A percentile compares a stretch with the other conserved stretches of the same genome.
Conservation (phyloP, 2,113 vertebrate genomes). For the Ictalurus punctatus region DNA sequence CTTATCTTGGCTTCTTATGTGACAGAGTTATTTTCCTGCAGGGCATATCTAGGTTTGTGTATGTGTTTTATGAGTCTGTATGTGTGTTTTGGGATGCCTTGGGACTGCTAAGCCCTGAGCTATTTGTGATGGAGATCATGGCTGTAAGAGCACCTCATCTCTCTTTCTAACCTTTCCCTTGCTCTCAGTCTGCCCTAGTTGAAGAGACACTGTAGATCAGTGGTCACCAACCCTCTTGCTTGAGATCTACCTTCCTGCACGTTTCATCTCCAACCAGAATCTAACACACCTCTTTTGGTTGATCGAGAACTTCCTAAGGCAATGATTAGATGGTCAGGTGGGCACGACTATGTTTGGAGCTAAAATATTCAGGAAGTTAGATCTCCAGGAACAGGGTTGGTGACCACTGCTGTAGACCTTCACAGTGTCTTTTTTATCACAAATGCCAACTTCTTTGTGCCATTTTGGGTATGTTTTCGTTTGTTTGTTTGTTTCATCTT, state of each 20-base stretch:
- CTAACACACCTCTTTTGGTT: too few relatives aligned
- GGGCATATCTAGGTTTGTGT: conserved; percentile 35
- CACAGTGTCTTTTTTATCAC: neutral
- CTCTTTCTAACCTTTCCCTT: conserved; percentile 43
- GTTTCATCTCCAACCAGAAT: too few relatives aligned
- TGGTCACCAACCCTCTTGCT: too few relatives aligned
- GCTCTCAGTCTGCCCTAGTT: neutral
- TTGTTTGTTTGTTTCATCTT: neutral
- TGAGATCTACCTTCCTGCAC: too few relatives aligned
- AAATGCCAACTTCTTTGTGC: neutral
- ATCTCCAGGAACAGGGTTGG: too few relatives aligned
- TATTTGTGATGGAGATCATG: conserved; percentile 62
- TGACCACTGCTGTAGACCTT: neutral
- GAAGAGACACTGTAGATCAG: too few relatives aligned
- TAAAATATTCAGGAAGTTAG: neutral
- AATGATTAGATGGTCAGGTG: too few relatives aligned
- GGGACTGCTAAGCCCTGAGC: conserved; percentile 47
- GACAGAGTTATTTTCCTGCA: conserved; percentile 45
- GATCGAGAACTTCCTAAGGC: too few relatives aligned
- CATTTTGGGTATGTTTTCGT: too few relatives aligned
- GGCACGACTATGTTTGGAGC: too few relatives aligned
- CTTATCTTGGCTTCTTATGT: conserved; percentile 72
- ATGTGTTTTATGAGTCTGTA: conserved; percentile 37
- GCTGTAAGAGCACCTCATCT: conserved; percentile 56
- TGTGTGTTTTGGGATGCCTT: conserved; percentile 50